These are phyloP conservation scores for Ornithorhynchus anatinus DNA, from an alignment of 2,113 vertebrate genomes.

Conservation along the genomic window DNA sequence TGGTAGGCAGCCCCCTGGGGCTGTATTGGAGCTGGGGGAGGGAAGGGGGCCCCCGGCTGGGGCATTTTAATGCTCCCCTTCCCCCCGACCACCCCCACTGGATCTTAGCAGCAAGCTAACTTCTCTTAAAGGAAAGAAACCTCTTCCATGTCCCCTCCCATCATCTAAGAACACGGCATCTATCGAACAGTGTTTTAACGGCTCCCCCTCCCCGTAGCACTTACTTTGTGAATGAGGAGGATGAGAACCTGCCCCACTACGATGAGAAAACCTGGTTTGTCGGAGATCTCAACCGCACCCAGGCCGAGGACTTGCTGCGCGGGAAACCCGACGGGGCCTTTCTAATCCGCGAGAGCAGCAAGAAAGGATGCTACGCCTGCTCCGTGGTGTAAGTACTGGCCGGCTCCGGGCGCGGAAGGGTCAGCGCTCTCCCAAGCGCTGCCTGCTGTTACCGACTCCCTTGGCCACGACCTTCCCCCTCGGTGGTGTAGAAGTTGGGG, in stretches of 20 bases:
- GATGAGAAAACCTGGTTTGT: slow-evolving; percentile 97
- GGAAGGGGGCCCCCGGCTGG: no score
- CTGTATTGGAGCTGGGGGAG: no score
- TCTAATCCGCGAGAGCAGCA: slow-evolving; percentile 95
- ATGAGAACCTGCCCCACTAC: slow-evolving; percentile 88
- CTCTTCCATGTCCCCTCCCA: no score
- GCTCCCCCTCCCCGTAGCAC: slow-evolving; percentile 78
- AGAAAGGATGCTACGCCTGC: slow-evolving; percentile 96
- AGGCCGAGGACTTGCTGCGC: slow-evolving; percentile 92
- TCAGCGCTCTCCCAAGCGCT: no score
- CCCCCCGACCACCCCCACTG: no score
- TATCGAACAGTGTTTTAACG: no score
- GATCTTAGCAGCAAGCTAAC: no score
- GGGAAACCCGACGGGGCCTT: slow-evolving; percentile 92
- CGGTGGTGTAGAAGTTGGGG: not conserved
- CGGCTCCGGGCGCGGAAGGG: no score
- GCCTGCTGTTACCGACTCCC: not conserved
- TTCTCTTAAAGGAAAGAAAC: no score
- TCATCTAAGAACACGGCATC: no score
- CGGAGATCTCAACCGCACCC: slow-evolving; percentile 88
- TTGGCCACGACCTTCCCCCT: not conserved
- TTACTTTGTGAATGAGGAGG: slow-evolving; percentile 89
- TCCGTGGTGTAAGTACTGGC: slow-evolving; percentile 97
- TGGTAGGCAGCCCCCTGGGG: no score
- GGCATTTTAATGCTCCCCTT: no score